Evolutionary conservation across 2,888 invertebrate species (phyloP).

Genomic region (Notodonta dromedarius): DNA sequence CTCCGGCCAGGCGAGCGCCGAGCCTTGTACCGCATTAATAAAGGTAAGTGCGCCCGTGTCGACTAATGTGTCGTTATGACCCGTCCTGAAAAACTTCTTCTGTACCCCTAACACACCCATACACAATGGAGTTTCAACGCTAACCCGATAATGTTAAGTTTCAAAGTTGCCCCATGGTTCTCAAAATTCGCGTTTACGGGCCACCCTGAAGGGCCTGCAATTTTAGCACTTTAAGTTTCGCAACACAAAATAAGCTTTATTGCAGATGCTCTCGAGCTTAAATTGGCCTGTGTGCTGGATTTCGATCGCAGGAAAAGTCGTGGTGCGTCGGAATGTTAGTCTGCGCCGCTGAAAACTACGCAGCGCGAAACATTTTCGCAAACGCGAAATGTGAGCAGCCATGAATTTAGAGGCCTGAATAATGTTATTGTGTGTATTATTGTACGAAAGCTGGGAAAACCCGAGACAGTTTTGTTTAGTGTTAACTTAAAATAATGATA

Average conservation of each 20-base stretch:
- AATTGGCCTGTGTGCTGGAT: constrained; percentile 33
- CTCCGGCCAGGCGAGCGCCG: constrained; percentile 55
- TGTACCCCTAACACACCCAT: constrained; percentile 48
- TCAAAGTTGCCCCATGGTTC: constrained; percentile 36
- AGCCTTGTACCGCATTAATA: constrained; percentile 79
- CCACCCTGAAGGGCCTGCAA: constrained; percentile 63
- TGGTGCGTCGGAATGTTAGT: constrained; percentile 42
- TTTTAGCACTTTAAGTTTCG: constrained; percentile 52
- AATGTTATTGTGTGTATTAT: constrained; percentile 28
- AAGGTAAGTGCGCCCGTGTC: constrained; percentile 77
- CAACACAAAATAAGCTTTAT: constrained; percentile 56
- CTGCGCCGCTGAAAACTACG: constrained; percentile 57
- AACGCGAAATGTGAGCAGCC: constrained; percentile 47
- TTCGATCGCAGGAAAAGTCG: constrained; percentile 59
- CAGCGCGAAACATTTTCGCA: constrained; percentile 56
- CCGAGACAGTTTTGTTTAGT: constrained; percentile 5
- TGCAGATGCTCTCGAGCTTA: constrained; percentile 31
- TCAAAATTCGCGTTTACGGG: constrained; percentile 60
- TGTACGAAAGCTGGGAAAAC: background rate
- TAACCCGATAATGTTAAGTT: constrained; percentile 38
- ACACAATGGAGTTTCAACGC: constrained; percentile 43
- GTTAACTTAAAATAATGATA: background rate
- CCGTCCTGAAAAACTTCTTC: constrained; percentile 77
- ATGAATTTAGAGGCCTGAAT: constrained; percentile 38
- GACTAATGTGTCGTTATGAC: constrained; percentile 80